phyloP scores from a whole-genome alignment of 1,140 invertebrate species.

The Dendrolimus kikuchii region DNA sequence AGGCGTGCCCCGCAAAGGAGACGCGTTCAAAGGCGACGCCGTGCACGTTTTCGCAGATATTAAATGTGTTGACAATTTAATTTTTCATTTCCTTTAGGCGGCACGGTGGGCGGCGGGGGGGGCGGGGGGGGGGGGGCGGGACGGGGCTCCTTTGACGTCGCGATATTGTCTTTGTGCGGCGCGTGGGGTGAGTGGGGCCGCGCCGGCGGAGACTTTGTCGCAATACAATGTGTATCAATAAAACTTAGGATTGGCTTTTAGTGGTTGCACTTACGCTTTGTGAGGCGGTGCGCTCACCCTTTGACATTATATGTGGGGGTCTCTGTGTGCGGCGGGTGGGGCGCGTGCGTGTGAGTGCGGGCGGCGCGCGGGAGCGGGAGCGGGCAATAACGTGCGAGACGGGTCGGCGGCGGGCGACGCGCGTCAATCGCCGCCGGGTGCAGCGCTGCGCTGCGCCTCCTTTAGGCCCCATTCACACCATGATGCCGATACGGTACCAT shows the following conservation, averaged over 20 bases:
- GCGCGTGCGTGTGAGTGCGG: slow-evolving; percentile 21
- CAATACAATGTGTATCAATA: slow-evolving; percentile 73
- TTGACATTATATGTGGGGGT: slow-evolving; percentile 62
- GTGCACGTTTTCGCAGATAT: slow-evolving; percentile 71
- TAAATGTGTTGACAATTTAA: slow-evolving; percentile 73
- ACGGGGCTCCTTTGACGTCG: slow-evolving; percentile 66
- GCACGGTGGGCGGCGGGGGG: slow-evolving; percentile 36
- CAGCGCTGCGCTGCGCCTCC: neutral
- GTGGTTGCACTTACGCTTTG: slow-evolving; percentile 72
- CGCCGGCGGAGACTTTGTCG: slow-evolving; percentile 67
- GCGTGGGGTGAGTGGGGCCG: slow-evolving; percentile 57
- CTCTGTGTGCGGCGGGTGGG: slow-evolving; percentile 13
- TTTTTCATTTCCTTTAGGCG: slow-evolving; percentile 70
- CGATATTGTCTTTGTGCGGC: slow-evolving; percentile 71
- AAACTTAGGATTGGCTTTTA: slow-evolving; percentile 73
- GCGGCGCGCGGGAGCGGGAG: slow-evolving; percentile 13
- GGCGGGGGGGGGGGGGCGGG: slow-evolving; percentile 37
- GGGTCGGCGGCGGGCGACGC: slow-evolving; percentile 23
- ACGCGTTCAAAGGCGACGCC: slow-evolving; percentile 61
- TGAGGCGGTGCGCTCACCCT: slow-evolving; percentile 65
- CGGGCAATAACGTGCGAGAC: slow-evolving; percentile 41
- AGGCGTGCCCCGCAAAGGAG: slow-evolving; percentile 39
- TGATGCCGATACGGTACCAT: too few relatives aligned
- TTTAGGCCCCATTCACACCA: too few relatives aligned
- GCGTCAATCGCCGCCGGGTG: slow-evolving; percentile 4